Conservation (phyloP, 1,140 invertebrate species). For the Drosophila carrolli region DNA sequence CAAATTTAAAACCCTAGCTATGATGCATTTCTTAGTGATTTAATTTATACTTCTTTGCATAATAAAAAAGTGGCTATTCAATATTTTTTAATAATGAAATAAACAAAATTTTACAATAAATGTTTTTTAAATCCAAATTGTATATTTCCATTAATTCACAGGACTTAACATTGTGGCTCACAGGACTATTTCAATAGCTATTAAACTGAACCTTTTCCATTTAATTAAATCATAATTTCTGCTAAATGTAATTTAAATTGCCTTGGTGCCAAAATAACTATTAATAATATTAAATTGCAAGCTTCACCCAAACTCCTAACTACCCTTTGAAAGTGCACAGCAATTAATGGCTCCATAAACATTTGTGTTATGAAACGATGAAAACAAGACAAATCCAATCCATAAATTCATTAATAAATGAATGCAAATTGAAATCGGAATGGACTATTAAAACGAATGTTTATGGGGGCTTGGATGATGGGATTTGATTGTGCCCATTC, state of each 20-base stretch:
- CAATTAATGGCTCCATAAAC: constrained; percentile 44
- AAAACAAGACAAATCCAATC: constrained; percentile 33
- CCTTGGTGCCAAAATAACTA: neutral
- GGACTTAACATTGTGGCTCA: too few relatives aligned
- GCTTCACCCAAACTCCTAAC: neutral
- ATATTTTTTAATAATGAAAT: too few relatives aligned
- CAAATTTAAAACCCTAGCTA: too few relatives aligned
- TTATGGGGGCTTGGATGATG: constrained; percentile 19
- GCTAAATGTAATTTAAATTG: neutral
- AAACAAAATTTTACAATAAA: too few relatives aligned
- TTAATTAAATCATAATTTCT: too few relatives aligned
- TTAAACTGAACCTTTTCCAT: too few relatives aligned
- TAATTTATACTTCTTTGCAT: too few relatives aligned
- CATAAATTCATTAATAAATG: constrained; percentile 53
- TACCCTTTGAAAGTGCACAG: constrained; percentile 11
- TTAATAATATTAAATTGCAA: neutral
- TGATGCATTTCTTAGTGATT: too few relatives aligned
- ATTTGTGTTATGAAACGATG: constrained; percentile 36
- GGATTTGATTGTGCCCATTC: neutral
- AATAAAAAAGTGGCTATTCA: too few relatives aligned
- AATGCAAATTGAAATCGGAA: constrained; percentile 40
- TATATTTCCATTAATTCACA: too few relatives aligned
- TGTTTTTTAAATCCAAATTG: too few relatives aligned
- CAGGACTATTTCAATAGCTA: too few relatives aligned
- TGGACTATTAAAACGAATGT: constrained; percentile 37